Conservation (phyloP, 2,888 invertebrate species). For the Odiellus spinosus region DNA sequence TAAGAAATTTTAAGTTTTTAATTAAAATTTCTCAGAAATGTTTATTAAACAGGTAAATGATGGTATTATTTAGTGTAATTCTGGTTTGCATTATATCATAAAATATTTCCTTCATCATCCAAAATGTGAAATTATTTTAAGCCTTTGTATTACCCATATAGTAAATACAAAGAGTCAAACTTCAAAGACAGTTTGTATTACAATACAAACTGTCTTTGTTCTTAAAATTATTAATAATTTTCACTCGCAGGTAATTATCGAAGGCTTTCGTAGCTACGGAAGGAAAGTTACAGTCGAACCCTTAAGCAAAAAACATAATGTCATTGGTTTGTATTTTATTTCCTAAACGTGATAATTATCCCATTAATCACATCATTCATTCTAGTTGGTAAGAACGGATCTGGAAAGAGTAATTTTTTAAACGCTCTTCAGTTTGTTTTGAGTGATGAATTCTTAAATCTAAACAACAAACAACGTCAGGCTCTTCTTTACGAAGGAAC, state of each 20-base stretch:
- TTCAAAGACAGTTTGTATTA: too few species aligned
- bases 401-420: constrained; percentile 99
- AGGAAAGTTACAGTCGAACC: constrained; percentile 96
- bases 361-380: not conserved
- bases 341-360: not conserved
- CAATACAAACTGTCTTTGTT: too few species aligned
- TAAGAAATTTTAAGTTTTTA: too few species aligned
- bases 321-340: constrained; percentile 37
- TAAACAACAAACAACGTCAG: constrained; percentile 88
- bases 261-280: constrained; percentile 96
- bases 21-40: too few species aligned
- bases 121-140: too few species aligned
- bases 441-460: constrained; percentile 95
- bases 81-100: too few species aligned
- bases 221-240: too few species aligned
- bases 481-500: constrained; percentile 94
- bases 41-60: too few species aligned
- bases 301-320: constrained; percentile 74
- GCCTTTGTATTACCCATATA: too few species aligned
- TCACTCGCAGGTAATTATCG: constrained; percentile 72
- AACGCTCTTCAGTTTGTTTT: constrained; percentile 98
- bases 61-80: too few species aligned
- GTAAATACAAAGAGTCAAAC: too few species aligned
- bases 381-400: constrained; percentile 95
- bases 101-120: too few species aligned